phyloP scores from a whole-genome alignment of 37 sponge, comb jelly and placozoan species.

The Geodia barretti region DNA sequence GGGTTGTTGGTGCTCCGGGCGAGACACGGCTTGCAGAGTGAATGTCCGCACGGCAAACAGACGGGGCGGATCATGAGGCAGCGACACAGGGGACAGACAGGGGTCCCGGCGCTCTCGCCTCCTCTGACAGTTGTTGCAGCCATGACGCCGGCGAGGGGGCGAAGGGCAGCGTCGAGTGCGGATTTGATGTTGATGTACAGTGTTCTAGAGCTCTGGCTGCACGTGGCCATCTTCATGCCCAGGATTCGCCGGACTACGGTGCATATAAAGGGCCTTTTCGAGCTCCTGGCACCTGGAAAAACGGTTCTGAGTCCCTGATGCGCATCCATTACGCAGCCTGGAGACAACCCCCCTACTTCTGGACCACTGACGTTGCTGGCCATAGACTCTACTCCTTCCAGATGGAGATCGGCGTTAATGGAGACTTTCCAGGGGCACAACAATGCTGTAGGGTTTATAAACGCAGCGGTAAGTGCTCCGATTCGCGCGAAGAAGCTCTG shows the following conservation, averaged over 20 bases:
- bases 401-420: too few species aligned
- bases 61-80: conserved; percentile 58
- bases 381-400: too few species aligned
- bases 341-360: too few species aligned
- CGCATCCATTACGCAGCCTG: too few species aligned
- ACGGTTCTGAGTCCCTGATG: too few species aligned
- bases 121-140: conserved; percentile 52
- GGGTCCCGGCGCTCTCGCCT: not conserved
- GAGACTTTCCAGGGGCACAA: too few species aligned
- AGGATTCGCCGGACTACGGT: not conserved
- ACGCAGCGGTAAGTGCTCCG: too few species aligned
- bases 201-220: conserved; percentile 15
- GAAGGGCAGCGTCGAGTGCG: conserved; percentile 1
- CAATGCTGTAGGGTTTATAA: too few species aligned
- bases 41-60: conserved; percentile 82
- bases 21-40: conserved; percentile 55
- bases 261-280: not conserved
- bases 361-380: too few species aligned
- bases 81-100: not conserved
- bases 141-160: not conserved
- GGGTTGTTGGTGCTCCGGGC: conserved; percentile 2
- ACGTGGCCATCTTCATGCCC: conserved; percentile 10
- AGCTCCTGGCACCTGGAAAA: too few species aligned
- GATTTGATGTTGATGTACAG: not conserved
- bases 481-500: too few species aligned